A percentile compares a stretch with the other conserved stretches of the same genome.
phyloP scores from a whole-genome alignment of 2,888 invertebrate species.

The Diploptera punctata region DNA sequence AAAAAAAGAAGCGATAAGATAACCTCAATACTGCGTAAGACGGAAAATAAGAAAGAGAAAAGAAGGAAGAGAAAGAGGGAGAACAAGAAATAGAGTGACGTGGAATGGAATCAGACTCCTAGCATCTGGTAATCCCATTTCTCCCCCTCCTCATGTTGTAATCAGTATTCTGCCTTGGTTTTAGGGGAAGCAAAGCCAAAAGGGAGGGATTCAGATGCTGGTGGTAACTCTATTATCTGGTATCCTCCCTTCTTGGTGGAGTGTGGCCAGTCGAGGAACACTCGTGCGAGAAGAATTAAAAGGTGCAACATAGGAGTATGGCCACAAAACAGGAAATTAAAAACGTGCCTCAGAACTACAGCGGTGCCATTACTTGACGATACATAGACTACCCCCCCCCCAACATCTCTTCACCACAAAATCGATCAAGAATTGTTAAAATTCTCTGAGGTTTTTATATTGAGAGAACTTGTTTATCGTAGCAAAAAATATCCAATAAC shows the following conservation, averaged over 20 bases:
- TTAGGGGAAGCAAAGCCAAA: neutral
- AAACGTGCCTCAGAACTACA: neutral
- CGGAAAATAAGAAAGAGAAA: too few relatives aligned
- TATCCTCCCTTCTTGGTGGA: neutral
- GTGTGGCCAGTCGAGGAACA: neutral
- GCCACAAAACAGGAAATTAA: constrained; percentile 15
- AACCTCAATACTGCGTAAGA: too few relatives aligned
- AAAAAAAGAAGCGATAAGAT: too few relatives aligned
- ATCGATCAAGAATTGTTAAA: neutral
- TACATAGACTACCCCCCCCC: too few relatives aligned
- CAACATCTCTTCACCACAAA: too few relatives aligned
- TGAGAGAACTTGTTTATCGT: too few relatives aligned
- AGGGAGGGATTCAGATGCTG: too few relatives aligned
- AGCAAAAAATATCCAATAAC: too few relatives aligned
- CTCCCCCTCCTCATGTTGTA: too few relatives aligned
- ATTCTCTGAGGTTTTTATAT: neutral
- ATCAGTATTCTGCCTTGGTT: constrained; percentile 40
- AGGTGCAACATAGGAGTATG: neutral
- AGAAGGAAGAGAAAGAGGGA: too few relatives aligned
- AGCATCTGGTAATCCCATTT: constrained; percentile 26
- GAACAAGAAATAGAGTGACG: neutral
- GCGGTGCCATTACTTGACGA: neutral
- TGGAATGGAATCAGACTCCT: constrained; percentile 15
- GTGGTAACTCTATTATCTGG: constrained; percentile 25
- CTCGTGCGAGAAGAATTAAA: constrained; percentile 13